Evolutionary conservation across 1,140 invertebrate genomes (phyloP), one percentile per base, ranked within the genome.

Genomic region (Anthonomus grandis): DNA sequence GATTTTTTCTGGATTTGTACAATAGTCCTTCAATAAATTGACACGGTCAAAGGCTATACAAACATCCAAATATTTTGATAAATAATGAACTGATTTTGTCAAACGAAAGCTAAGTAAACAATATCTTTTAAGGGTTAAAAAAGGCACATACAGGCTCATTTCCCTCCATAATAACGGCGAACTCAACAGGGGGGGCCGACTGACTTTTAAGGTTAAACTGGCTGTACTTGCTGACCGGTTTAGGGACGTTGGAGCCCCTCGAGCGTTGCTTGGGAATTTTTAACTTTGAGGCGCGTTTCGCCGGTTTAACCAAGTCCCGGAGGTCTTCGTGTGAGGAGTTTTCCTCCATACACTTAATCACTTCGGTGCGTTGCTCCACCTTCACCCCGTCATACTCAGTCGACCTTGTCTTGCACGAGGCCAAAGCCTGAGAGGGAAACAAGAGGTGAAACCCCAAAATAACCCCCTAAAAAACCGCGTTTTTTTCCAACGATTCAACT

Each of bases 101-200:
- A n/a, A n/a, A n/a, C n/a, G n/a, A n/a, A n/a, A n/a, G n/a, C n/a
- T n/a, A n/a, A n/a, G 31, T n/a, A n/a, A 36, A 36, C 18, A 37
- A 3, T 13, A 39, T n/a, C n/a, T n/a, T n/a, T n/a, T n/a, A 21
- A 31, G 5, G 4, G 22, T 3, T 50, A 22, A 15, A 15, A 59
- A 13, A 42, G 44, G 27, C 36, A 69, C 68, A 34, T 69, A 70
- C 67, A 17, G 62, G 53, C 56, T 70, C 65, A 48, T 66, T 62
- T 4, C 49, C 60, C 60, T 70, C 67, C 8, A 64, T 38, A 34
- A 70, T 70, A 12, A 67, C 63, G 8, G 66, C 64, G 37, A 70
- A 68, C 34, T 60, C 55, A 10, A 46, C 58, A 10, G 65, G 57
- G 23, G 58, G 57, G 21, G 60, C 60, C 9, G 61, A 65, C 37